These are phyloP conservation scores for Sciurus vulgaris DNA, from an alignment of 2,797 vertebrate genomes.

Conservation along the genomic window DNA sequence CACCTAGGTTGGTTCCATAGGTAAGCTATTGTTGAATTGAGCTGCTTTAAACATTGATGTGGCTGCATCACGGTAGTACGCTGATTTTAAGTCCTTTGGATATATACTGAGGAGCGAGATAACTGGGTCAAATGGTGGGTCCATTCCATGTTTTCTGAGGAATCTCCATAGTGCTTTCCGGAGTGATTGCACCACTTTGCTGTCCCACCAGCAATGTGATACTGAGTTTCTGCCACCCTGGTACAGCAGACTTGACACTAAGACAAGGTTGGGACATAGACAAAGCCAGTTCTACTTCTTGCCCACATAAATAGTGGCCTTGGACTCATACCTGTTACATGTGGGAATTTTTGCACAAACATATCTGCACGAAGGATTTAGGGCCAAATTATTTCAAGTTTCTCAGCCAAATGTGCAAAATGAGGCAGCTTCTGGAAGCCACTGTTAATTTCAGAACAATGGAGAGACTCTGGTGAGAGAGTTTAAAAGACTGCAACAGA, in stretches of 20 bases:
- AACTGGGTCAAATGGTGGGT: too few relatives aligned
- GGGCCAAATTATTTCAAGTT: not conserved
- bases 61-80: too few relatives aligned
- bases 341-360: not conserved
- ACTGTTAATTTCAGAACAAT: not conserved
- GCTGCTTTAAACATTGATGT: too few relatives aligned
- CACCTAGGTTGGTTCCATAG: too few relatives aligned
- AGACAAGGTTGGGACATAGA: not conserved
- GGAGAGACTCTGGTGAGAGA: not conserved
- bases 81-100: too few relatives aligned
- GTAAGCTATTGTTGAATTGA: too few relatives aligned
- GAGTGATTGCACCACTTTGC: too few relatives aligned
- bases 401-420: not conserved
- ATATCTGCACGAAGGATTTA: not conserved
- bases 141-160: too few relatives aligned
- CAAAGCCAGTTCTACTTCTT: conserved; percentile 27
- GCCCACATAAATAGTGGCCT: not conserved
- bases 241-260: not conserved
- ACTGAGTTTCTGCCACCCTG: not conserved
- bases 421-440: not conserved
- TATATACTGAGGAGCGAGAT: too few relatives aligned
- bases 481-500: not conserved
- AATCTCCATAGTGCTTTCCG: too few relatives aligned
- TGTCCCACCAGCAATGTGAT: not conserved
- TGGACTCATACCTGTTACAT: not conserved